Evolutionary conservation across 2,888 invertebrate species (phyloP).

Genomic region (Caenorhabditis sinica): DNA sequence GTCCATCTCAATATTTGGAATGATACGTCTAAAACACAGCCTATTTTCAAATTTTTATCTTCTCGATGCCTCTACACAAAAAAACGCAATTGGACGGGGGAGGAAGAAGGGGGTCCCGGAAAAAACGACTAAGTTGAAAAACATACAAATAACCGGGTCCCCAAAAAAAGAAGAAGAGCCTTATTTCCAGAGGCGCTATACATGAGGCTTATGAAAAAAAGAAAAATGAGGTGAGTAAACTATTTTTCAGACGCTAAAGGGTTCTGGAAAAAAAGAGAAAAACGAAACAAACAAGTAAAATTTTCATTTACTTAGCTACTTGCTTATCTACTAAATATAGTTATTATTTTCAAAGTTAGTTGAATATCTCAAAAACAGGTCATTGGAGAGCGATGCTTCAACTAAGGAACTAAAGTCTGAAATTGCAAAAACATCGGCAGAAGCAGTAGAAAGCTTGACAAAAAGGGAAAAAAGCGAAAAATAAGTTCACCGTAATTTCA

Average conservation of each 20-base stretch:
- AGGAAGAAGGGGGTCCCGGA: constrained; percentile 12
- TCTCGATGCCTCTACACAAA: constrained; percentile 3
- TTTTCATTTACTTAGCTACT: constrained; percentile 62
- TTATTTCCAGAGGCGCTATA: constrained; percentile 48
- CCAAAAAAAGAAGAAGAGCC: constrained; percentile 24
- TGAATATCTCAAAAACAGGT: background rate
- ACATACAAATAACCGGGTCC: constrained; percentile 55
- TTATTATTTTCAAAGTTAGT: constrained; percentile 31
- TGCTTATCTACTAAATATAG: constrained; percentile 45
- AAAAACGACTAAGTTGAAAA: constrained; percentile 54
- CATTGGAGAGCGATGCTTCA: constrained; percentile 2
- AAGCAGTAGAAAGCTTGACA: constrained; percentile 2
- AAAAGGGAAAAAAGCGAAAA: background rate
- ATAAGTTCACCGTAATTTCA: constrained; percentile 58
- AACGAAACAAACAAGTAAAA: constrained; percentile 53
- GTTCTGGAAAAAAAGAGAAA: constrained; percentile 32
- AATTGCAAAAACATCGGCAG: constrained; percentile 1
- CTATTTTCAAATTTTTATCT: constrained; percentile 36
- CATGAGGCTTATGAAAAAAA: constrained; percentile 49
- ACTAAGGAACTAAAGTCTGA: background rate
- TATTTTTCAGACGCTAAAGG: constrained; percentile 41
- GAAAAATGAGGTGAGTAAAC: constrained; percentile 51
- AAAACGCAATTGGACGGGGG: constrained; percentile 11
- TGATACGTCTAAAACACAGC: constrained; percentile 56
- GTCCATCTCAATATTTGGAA: constrained; percentile 31